Percentiles rank a stretch among this genome's conserved stretches.
Conservation (phyloP, 1,140 invertebrate species). For the Ctenoplectra terminalis region DNA sequence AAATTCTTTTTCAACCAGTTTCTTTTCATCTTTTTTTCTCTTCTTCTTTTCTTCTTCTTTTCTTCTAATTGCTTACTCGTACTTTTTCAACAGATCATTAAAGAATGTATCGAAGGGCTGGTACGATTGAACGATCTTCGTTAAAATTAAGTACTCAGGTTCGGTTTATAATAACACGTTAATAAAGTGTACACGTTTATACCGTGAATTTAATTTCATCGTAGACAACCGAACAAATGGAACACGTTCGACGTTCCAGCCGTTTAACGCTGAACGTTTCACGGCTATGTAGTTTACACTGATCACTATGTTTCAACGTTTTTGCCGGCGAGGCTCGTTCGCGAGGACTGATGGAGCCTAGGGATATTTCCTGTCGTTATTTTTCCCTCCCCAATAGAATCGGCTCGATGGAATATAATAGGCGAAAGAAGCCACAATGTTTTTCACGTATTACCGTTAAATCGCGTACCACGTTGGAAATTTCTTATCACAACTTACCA, state of each 20-base stretch:
- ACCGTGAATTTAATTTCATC: conserved; percentile 1
- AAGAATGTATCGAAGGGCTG: too few species aligned
- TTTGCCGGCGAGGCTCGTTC: conserved; percentile 27
- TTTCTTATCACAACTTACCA: conserved; percentile 30
- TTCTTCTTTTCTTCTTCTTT: not conserved
- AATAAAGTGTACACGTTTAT: not conserved
- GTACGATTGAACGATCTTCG: not conserved
- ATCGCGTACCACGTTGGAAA: conserved; percentile 22
- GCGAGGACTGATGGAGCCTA: conserved; percentile 22
- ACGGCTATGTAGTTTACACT: conserved; percentile 24
- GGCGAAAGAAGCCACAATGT: conserved; percentile 10
- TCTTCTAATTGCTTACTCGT: not conserved
- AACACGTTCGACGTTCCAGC: not conserved
- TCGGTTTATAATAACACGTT: conserved; percentile 1
- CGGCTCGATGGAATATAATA: not conserved
- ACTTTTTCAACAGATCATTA: too few species aligned
- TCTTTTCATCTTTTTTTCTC: not conserved
- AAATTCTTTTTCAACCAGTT: too few species aligned
- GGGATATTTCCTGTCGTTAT: conserved; percentile 31
- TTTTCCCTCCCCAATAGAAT: conserved; percentile 22
- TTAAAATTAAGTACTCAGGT: not conserved
- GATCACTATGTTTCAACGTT: conserved; percentile 38
- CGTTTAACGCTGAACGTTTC: conserved; percentile 10
- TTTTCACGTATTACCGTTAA: conserved; percentile 44
- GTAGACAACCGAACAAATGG: not conserved